A percentile compares a stretch with the other conserved stretches of the same genome.
Evolutionary conservation across 2,888 invertebrate species (phyloP).

Genomic region (Mythimna pallens): DNA sequence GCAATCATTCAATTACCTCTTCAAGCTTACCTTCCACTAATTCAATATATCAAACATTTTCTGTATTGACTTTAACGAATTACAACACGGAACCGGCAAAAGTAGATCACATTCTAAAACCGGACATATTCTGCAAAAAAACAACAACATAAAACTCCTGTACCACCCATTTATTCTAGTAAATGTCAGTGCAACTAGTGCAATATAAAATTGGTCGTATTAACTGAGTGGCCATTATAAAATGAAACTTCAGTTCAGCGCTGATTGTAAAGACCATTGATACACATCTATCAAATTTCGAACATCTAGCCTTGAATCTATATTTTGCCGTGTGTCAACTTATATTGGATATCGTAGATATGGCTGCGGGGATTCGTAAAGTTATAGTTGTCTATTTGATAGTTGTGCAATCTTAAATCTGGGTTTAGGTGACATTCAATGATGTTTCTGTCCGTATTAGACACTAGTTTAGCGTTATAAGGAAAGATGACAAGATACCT

Average conservation of each 20-base stretch:
- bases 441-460: not conserved
- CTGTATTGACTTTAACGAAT: conserved; percentile 39
- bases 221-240: conserved; percentile 9
- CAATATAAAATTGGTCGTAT: conserved; percentile 47
- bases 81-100: conserved; percentile 58
- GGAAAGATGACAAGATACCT: not conserved
- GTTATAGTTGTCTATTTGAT: conserved; percentile 18
- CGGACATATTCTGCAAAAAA: conserved; percentile 51
- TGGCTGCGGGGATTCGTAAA: conserved; percentile 18
- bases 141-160: conserved; percentile 45
- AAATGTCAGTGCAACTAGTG: conserved; percentile 43
- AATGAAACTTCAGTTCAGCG: not conserved
- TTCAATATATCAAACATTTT: conserved; percentile 46
- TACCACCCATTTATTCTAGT: conserved; percentile 38
- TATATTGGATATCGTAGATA: conserved; percentile 1
- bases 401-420: conserved; percentile 26
- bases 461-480: not conserved
- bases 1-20: conserved; percentile 25
- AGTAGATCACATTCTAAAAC: conserved; percentile 61
- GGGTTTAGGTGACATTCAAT: conserved; percentile 33
- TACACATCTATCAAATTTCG: conserved; percentile 5
- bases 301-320: not conserved
- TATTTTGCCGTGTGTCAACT: not conserved
- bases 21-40: conserved; percentile 20
- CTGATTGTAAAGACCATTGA: not conserved